Base-by-base conservation (phyloP, 2,888 invertebrate genomes). In the Panorpa germanica region DNA sequence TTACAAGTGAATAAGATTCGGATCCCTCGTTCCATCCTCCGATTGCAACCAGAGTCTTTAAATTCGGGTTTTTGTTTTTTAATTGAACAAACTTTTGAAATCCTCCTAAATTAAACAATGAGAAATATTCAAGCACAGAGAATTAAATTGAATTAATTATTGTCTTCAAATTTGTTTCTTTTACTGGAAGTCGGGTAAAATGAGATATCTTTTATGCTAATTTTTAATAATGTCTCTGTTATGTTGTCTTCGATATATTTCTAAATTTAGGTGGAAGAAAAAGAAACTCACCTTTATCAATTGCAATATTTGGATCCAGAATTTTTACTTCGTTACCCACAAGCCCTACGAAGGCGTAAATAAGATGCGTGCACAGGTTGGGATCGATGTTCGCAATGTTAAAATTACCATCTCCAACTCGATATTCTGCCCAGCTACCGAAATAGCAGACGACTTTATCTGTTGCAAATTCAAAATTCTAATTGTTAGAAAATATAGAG, bases 401-500 rank as follows among this genome's bases (percentile, higher is more conserved):
- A 40, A 71, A 80, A 45, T 68, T 61, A 1, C 80, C 81, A 27
- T 53, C 44, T 0, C 63, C 66, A 1, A 46, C 48, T 19, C 81
- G 62, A 42, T 80, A 78, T 1, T 63, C 64, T 0, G 81, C 63
- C 82, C 82, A 82, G 7, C 71, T 68, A 3, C 77, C 76, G 39
- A 67, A 73, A 49, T 82, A 82, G 41, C 82, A 81, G 1, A 77
- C 59, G 1, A 80, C 53, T 35, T 63, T 53, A 37, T 67, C 72
- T 75, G 42, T n/a, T 48, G 49, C 34, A 34, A n/a, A n/a, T n/a
- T n/a, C n/a, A n/a, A n/a, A n/a, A n/a, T n/a, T n/a, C n/a, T n/a
- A n/a, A n/a, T n/a, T n/a, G n/a, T n/a, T n/a, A n/a, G n/a, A n/a
- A n/a, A n/a, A n/a, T n/a, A n/a, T n/a, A n/a, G n/a, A n/a, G n/a